Evolutionary conservation across 2,888 invertebrate species (phyloP).

Genomic region (Drosophila maculinotata): DNA sequence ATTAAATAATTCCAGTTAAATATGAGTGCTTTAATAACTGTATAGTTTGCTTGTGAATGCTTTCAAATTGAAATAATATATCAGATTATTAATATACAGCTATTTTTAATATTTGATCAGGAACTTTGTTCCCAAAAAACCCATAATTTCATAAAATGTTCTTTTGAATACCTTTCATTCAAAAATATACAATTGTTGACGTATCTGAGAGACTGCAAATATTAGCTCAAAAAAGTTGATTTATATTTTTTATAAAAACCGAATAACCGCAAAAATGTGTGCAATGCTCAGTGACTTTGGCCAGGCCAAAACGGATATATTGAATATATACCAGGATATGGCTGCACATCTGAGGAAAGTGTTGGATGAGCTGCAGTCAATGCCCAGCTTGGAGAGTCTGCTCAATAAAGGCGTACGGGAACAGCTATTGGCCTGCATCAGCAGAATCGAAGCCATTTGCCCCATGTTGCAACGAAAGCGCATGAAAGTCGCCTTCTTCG

Average conservation of each 20-base stretch:
- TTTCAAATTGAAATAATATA: no score
- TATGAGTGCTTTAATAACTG: no score
- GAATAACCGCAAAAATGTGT: constrained; percentile 28
- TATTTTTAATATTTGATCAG: no score
- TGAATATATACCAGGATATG: constrained; percentile 97
- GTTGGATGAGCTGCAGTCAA: constrained; percentile 22
- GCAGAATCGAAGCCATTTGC: constrained; percentile 94
- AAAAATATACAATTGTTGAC: not conserved
- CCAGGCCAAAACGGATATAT: constrained; percentile 98
- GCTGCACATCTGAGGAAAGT: constrained; percentile 91
- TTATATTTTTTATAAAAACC: constrained; percentile 45
- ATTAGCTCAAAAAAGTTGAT: not conserved
- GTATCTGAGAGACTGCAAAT: not conserved
- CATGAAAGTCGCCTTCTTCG: constrained; percentile 93
- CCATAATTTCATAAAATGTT: not conserved
- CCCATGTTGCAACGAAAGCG: constrained; percentile 98
- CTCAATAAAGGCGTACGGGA: constrained; percentile 89
- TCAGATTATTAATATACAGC: no score
- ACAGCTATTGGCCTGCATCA: constrained; percentile 90
- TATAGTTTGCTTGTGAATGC: no score
- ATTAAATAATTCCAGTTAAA: no score
- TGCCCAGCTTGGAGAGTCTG: constrained; percentile 56
- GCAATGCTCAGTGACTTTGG: constrained; percentile 95
- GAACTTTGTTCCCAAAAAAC: no score
- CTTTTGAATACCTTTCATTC: not conserved